phyloP scores from a whole-genome alignment of 2,888 invertebrate species.

The Cephus sareptanus region DNA sequence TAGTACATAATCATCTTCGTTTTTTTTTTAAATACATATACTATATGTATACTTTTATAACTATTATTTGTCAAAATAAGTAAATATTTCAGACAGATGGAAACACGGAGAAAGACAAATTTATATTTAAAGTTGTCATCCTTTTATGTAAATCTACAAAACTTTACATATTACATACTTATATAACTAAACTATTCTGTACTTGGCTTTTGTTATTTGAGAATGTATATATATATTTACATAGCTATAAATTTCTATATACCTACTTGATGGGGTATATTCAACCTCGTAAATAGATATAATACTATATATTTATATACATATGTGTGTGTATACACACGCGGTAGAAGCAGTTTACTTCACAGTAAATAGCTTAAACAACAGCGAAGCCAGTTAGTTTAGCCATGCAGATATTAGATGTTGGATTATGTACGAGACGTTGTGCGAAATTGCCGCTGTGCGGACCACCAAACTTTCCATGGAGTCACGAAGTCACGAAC shows the following conservation, averaged over 20 bases:
- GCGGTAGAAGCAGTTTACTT: conserved; percentile 7
- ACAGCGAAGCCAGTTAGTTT: conserved; percentile 28
- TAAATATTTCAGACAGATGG: no score
- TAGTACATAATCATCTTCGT: no score
- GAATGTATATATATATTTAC: conserved; percentile 19
- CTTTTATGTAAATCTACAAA: conserved; percentile 8
- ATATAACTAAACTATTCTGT: conserved; percentile 40
- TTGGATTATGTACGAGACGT: conserved; percentile 30
- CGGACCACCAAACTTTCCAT: background rate
- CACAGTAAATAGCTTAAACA: conserved; percentile 33
- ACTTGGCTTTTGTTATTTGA: background rate
- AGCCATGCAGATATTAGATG: conserved; percentile 32
- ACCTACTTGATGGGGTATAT: background rate
- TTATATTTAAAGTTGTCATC: background rate
- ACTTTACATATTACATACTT: conserved; percentile 35
- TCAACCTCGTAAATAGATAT: background rate
- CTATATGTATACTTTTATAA: no score
- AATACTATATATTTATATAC: background rate
- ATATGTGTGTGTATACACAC: background rate
- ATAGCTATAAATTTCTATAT: background rate
- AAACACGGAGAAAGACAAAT: background rate
- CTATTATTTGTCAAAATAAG: no score
- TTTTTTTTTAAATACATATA: no score
- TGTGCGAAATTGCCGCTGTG: conserved; percentile 18
- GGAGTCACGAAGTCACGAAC: background rate